phyloP scores from a whole-genome alignment of 2,888 invertebrate genomes.

The Rhagophthalmus giganteus region DNA sequence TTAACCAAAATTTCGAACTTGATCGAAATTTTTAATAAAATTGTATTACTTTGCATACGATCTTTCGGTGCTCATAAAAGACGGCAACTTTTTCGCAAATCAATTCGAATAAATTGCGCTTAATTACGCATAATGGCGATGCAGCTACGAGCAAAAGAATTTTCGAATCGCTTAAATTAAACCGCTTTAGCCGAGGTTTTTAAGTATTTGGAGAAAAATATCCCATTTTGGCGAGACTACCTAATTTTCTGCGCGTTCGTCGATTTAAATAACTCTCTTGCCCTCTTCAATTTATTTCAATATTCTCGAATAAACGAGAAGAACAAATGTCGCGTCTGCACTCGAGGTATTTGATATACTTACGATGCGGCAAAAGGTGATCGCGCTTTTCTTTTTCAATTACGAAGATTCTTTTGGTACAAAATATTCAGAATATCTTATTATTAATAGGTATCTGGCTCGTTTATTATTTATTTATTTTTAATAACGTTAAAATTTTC shows the following conservation, averaged over 20 bases:
- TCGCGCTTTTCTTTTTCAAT: too few relatives aligned
- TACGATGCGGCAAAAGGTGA: conserved; percentile 12
- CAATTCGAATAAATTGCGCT: conserved; percentile 49
- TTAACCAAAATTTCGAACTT: conserved; percentile 18
- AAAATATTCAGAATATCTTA: neutral
- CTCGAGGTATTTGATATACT: conserved; percentile 16
- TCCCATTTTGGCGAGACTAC: conserved; percentile 12
- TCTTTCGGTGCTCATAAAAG: too few relatives aligned
- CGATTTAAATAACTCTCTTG: conserved; percentile 9
- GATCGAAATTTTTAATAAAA: conserved; percentile 19
- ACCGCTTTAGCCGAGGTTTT: conserved; percentile 11
- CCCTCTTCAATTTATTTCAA: conserved; percentile 15
- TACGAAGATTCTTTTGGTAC: too few relatives aligned
- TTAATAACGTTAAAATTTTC: too few relatives aligned
- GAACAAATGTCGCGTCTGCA: too few relatives aligned
- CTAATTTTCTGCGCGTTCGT: conserved; percentile 15
- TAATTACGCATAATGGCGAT: conserved; percentile 51
- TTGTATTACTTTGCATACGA: conserved; percentile 25
- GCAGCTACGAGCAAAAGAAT: conserved; percentile 37
- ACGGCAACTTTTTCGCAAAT: conserved; percentile 44
- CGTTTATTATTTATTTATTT: too few relatives aligned
- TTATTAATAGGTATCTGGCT: too few relatives aligned
- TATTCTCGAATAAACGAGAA: conserved; percentile 11
- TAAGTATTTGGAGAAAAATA: conserved; percentile 15
- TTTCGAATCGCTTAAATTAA: conserved; percentile 24